phyloP scores from a whole-genome alignment of 1,140 invertebrate genomes.

The Idris sp. region DNA sequence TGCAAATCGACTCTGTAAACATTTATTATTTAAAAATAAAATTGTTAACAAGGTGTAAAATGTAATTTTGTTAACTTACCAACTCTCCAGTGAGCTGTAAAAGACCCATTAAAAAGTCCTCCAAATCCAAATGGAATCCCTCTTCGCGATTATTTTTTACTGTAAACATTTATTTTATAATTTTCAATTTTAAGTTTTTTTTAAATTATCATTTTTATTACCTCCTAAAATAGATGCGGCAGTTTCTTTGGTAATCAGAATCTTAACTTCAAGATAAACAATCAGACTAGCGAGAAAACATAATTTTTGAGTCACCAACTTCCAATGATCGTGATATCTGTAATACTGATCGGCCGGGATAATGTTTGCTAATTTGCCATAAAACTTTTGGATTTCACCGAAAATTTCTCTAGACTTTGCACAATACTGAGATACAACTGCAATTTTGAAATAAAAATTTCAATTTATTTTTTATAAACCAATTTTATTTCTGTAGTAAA shows the following conservation, averaged over 20 bases:
- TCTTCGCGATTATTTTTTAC: slow-evolving; percentile 81
- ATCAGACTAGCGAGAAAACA: slow-evolving; percentile 87
- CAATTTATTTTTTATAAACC: too few species aligned
- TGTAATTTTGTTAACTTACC: slow-evolving; percentile 76
- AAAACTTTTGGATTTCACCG: slow-evolving; percentile 79
- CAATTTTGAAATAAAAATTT: slow-evolving; percentile 52
- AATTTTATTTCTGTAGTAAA: too few species aligned
- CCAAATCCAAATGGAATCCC: slow-evolving; percentile 92
- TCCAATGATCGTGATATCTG: slow-evolving; percentile 91
- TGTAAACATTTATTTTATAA: slow-evolving; percentile 60
- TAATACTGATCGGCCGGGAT: slow-evolving; percentile 86
- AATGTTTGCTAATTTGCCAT: slow-evolving; percentile 79
- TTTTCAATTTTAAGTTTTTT: background rate
- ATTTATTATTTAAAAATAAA: slow-evolving; percentile 34
- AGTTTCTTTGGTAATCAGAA: slow-evolving; percentile 85
- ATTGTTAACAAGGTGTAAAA: slow-evolving; percentile 20
- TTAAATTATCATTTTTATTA: slow-evolving; percentile 75
- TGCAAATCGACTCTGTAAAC: slow-evolving; percentile 85
- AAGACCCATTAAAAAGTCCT: slow-evolving; percentile 92
- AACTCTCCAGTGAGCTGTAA: slow-evolving; percentile 90
- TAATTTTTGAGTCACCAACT: slow-evolving; percentile 87
- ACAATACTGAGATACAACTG: slow-evolving; percentile 80
- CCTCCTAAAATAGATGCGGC: slow-evolving; percentile 88
- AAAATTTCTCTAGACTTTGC: slow-evolving; percentile 80
- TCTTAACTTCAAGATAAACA: slow-evolving; percentile 87